Evolutionary conservation across 2,888 invertebrate genomes (phyloP), one percentile per base, ranked within the genome.

Genomic region (Acheta domesticus): DNA sequence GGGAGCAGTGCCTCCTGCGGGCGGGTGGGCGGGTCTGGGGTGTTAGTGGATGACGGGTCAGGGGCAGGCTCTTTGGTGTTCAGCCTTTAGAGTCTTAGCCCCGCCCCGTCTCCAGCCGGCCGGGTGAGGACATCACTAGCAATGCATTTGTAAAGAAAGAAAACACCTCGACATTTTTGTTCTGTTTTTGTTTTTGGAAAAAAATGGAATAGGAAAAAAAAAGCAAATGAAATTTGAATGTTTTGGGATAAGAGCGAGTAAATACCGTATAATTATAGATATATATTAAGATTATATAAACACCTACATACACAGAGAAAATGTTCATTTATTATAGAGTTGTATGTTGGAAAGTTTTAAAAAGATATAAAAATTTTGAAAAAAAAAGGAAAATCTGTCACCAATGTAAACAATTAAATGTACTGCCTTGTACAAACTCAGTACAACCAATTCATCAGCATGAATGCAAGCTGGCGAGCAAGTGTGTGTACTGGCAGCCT

Each of bases 301-400:
- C 36, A 23, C 75, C 21, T 75, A 81, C 81, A 79, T 78, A 80
- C 79, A 80, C 77, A 80, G 74, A 80, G 75, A 77, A 82, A 80
- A 81, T 82, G 82, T 82, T 82, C 81, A 81, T 81, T 82, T 79
- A 82, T 80, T 80, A 80, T 82, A 82, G 80, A 82, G 80, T 81
- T 82, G 82, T 81, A 81, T 81, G 81, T 82, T 82, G 81, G 77
- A 80, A 82, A 79, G 79, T 81, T 80, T 79, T 80, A 79, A 81
- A 81, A 82, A 81, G 77, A 75, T 14, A 76, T 78, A 77, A 78
- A 80, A 81, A 80, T 74, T 21, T 76, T 78, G 76, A 80, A 80
- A 81, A 79, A 80, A 79, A 73, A 76, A 76, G 79, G n/a, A 50
- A 23, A 77, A 81, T 79, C 80, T 81, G 81, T 82, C 82, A 81